A percentile compares a stretch with the other conserved stretches of the same genome.
phyloP scores from a whole-genome alignment of 2,888 invertebrate species.

The Bimastos eiseni region DNA sequence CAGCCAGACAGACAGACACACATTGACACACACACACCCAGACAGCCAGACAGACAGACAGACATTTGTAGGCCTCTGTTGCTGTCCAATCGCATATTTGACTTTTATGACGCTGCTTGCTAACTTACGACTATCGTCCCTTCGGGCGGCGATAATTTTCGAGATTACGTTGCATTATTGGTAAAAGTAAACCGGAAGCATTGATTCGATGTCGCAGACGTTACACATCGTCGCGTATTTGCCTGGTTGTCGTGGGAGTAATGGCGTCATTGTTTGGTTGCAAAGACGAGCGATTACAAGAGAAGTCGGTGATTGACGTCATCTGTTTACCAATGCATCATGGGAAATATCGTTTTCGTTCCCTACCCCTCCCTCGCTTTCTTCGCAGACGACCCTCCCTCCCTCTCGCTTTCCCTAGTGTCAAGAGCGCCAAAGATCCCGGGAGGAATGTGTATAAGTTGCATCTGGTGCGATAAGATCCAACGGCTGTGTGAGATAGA shows the following conservation, averaged over 20 bases:
- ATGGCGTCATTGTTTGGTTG: neutral
- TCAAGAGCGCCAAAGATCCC: neutral
- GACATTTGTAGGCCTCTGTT: too few relatives aligned
- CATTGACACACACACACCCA: neutral
- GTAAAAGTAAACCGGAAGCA: neutral
- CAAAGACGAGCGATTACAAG: neutral
- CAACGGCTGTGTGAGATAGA: neutral
- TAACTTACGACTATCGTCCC: neutral
- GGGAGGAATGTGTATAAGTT: neutral
- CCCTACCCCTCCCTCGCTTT: neutral
- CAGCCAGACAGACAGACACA: neutral
- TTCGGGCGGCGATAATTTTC: neutral
- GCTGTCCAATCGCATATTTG: neutral
- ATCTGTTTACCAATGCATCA: constrained; percentile 4
- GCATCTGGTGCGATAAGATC: neutral
- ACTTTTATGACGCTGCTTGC: neutral
- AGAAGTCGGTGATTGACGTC: neutral
- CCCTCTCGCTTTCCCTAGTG: neutral
- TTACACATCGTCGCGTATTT: neutral
- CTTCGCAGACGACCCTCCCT: neutral
- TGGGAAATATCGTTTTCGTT: neutral
- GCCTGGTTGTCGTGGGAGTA: neutral
- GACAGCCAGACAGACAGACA: neutral
- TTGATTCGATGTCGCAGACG: neutral
- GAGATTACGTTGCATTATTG: neutral